Base-by-base conservation (phyloP, 2,797 vertebrate species). In the Sebastes trivittatus region DNA sequence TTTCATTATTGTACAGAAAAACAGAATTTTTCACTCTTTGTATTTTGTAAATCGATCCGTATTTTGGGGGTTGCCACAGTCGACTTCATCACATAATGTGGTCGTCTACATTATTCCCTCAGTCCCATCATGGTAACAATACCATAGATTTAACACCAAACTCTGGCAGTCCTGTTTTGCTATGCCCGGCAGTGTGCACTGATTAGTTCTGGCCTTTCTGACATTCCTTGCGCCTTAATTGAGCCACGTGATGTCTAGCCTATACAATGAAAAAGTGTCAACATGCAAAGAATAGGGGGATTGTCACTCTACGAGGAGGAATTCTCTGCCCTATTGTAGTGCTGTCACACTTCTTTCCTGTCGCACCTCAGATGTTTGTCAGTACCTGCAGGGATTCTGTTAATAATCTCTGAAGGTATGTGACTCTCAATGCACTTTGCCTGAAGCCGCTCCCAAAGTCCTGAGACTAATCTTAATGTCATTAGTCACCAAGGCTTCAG, bases 361-460 rank as follows among this genome's bases (percentile, higher is more conserved):
- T 93, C 58, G 74, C 88, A 78, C 88, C 85, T 92, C 78, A 42
- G 75, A 84, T 83, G 73, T 89, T 92, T 91, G 91, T 91, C 80
- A 73, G 83, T 87, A 93, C 92, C 93, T 94, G 91, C 90, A 91
- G 92, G 87, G 90, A 89, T 87, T 81, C 88, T 87, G 92, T 88
- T 89, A 90, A 91, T 94, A 94, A 95, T 94, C 92, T 93, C 89
- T 87, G 77, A 88, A 93, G 89, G 90, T 92, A 94, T 93, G 88
- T 81, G 80, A 71, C 5, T 13, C 76, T 88, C 85, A 77, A 56
- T 87, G 89, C 80, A 64, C 63, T 92, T 87, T 86, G 74, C 76
- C 85, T 69, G 25, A 81, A 87, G 91, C 89, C 85, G 65, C 92
- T 89, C 90, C 87, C 89, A 81, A 70, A 25, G 66, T 34, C 49